Percentiles rank a stretch among this genome's conserved stretches.
phyloP scores from a whole-genome alignment of 2,888 invertebrate species.

The Pristionchus entomophagus region DNA sequence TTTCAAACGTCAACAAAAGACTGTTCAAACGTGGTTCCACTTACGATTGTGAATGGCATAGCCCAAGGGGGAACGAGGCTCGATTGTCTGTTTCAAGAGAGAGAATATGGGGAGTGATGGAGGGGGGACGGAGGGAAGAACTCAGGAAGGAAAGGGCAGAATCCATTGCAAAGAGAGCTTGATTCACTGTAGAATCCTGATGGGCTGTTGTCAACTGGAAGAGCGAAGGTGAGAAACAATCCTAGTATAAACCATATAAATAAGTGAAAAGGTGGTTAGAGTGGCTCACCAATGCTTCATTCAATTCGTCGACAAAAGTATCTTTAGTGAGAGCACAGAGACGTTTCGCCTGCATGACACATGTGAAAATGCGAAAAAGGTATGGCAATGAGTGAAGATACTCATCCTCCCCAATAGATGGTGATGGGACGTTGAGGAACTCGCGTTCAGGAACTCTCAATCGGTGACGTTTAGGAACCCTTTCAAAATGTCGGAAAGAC shows the following conservation, averaged over 20 bases:
- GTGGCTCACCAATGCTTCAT: conserved; percentile 86
- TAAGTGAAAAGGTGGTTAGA: conserved; percentile 47
- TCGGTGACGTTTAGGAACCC: too few relatives aligned
- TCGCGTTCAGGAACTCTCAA: too few relatives aligned
- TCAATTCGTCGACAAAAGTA: conserved; percentile 89
- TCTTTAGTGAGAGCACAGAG: conserved; percentile 84
- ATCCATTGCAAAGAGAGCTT: conserved; percentile 63
- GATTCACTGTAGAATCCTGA: conserved; percentile 70
- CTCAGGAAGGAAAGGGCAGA: not conserved
- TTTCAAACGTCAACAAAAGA: not conserved
- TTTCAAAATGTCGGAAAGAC: too few relatives aligned
- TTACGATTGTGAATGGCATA: conserved; percentile 86
- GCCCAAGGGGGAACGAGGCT: conserved; percentile 92
- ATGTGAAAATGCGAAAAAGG: not conserved
- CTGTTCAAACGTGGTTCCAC: not conserved
- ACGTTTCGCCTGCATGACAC: conserved; percentile 82
- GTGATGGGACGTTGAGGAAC: too few relatives aligned
- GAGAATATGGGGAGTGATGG: conserved; percentile 84
- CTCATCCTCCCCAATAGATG: too few relatives aligned
- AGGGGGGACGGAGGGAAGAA: not conserved
- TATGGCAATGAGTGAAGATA: too few relatives aligned
- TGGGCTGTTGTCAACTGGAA: conserved; percentile 74
- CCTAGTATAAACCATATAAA: conserved; percentile 42
- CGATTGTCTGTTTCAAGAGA: conserved; percentile 82
- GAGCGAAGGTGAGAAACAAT: not conserved